These are phyloP conservation scores for Philypnodon macrostomus DNA, from an alignment of 2,797 vertebrate species.

Conservation along the genomic window DNA sequence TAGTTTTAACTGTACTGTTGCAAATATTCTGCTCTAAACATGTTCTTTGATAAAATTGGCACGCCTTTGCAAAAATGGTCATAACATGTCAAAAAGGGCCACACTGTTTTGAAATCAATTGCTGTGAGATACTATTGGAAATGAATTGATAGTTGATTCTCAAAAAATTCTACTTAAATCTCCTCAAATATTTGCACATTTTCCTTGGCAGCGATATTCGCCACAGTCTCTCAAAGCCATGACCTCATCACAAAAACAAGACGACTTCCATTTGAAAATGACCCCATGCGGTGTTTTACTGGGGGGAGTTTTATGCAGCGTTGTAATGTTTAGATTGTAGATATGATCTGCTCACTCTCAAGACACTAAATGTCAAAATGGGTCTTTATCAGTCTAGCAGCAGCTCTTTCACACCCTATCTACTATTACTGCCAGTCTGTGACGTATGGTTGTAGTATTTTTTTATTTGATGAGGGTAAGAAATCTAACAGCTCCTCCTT, in stretches of 20 bases:
- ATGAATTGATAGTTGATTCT: too few relatives aligned
- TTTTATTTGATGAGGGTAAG: slow-evolving; percentile 49
- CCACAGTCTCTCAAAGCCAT: background rate
- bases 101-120: too few relatives aligned
- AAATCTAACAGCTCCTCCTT: slow-evolving; percentile 37
- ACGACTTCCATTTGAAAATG: background rate
- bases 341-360: slow-evolving; percentile 16
- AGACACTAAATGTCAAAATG: slow-evolving; percentile 30
- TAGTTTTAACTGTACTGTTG: too few relatives aligned
- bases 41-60: too few relatives aligned
- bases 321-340: slow-evolving; percentile 29
- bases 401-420: slow-evolving; percentile 6
- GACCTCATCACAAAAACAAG: background rate
- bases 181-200: too few relatives aligned
- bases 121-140: too few relatives aligned
- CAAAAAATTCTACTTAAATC: too few relatives aligned
- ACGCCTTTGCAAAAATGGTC: too few relatives aligned
- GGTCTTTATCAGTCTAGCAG: slow-evolving; percentile 3
- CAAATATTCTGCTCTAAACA: too few relatives aligned
- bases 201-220: too few relatives aligned
- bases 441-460: slow-evolving; percentile 58
- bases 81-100: too few relatives aligned
- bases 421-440: slow-evolving; percentile 36
- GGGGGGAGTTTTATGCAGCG: slow-evolving; percentile 45
- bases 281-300: slow-evolving; percentile 12